A percentile compares a stretch with the other conserved stretches of the same genome.
Evolutionary conservation across 2,113 vertebrate genomes (phyloP).

Genomic region (Paracanthobrama guichenoti): DNA sequence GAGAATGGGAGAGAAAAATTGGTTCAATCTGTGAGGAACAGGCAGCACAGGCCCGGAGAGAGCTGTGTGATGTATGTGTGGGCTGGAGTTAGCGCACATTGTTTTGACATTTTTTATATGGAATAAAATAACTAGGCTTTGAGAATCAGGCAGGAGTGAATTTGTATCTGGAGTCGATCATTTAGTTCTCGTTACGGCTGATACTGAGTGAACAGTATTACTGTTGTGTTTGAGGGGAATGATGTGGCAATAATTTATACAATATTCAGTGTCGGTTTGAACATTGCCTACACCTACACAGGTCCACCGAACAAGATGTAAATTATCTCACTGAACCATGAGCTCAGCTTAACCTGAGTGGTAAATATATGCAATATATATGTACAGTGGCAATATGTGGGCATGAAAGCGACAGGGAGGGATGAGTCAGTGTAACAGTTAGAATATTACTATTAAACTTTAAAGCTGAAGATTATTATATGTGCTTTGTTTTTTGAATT

Average conservation of each 20-base stretch:
- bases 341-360: neutral
- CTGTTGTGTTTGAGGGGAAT: neutral
- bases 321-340: neutral
- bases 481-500: neutral
- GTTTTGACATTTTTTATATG: slow-evolving; percentile 25
- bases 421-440: neutral
- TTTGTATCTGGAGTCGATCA: slow-evolving; percentile 22
- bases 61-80: slow-evolving; percentile 25
- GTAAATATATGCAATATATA: neutral
- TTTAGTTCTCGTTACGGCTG: slow-evolving; percentile 32
- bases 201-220: neutral
- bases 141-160: slow-evolving; percentile 16
- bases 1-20: neutral
- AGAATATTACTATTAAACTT: neutral
- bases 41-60: neutral
- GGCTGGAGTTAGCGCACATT: slow-evolving; percentile 36
- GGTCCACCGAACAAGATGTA: neutral
- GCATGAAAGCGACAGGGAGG: neutral
- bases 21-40: slow-evolving; percentile 27
- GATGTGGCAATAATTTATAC: neutral
- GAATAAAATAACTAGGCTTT: slow-evolving; percentile 25
- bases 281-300: slow-evolving; percentile 2
- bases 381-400: neutral
- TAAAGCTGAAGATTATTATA: neutral
- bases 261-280: neutral